Base-by-base conservation (phyloP, 2,888 invertebrate genomes). In the Drosophila sordidapex region DNA sequence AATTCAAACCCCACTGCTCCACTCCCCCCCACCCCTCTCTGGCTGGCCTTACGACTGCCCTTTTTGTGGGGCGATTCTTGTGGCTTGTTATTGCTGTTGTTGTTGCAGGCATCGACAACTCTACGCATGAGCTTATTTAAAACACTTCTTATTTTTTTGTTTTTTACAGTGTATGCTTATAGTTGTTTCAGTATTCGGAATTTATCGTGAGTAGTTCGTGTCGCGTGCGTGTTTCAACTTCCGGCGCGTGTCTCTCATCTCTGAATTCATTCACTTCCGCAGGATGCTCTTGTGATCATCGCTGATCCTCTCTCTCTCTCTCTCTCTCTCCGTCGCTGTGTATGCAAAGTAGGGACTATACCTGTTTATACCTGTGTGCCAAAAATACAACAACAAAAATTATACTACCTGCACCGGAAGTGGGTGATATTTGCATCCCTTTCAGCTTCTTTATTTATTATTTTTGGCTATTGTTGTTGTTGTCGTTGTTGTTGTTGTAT, bases 371-470 rank as follows among this genome's bases (percentile, higher is more conserved):
- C 81, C 77, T 81, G 81, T 54, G 27, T 67, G 46, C 46, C 46
- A 27, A 21, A 51, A 56, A 46, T 18, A 52, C 21, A 33, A 13
- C 10, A 29, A 49, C 8, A 18, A 51, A 8, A 56, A 11, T 49
- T 15, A 2, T 38, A 8, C 68, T 79, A 81, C 81, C 77, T 79
- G 78, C 74, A 70, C 70, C 81, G 79, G 79, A 79, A 79, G 81
- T 79, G 66, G 77, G 78, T 81, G 79, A 81, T 65, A 54, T 73
- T 58, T 70, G 33, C 75, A 49, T 58, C 52, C 53, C 62, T 69
- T 69, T 69, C 40, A 40, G 35, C 40, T 35, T 38, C 76, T 53
- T 67, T 64, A 63, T 68, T 63, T 74, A 58, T 68, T 60, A 52
- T 74, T 75, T 13, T 49, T 43, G 29, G 43, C 57, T 25, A 46